Evolutionary conservation across 1,140 invertebrate species (phyloP), one percentile per base, ranked within the genome.

Genomic region (Atta colombica): DNA sequence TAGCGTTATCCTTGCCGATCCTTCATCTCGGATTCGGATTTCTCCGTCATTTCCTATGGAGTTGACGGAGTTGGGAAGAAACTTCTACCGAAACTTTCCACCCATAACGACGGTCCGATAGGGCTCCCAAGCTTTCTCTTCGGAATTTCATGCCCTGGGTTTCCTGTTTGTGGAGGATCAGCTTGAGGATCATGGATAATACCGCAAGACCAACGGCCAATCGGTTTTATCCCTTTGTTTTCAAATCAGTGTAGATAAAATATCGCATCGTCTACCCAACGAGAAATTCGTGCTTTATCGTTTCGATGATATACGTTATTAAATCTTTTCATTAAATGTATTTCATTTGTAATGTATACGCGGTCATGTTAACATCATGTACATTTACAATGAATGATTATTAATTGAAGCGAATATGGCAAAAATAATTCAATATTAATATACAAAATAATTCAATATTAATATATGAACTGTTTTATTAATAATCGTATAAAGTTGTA

Each of bases 71-170:
- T 93, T 91, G 87, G 89, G 86, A 78, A 60, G 87, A 90, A 94
- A 94, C 91, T 93, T 93, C 74, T 74, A 39, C 81, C 77, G 77
- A 92, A 93, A 94, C 90, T 93, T 93, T 92, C 92, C 89, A 77
- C 86, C 89, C 88, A 87, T 92, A 92, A 93, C 91, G 92, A 91
- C 78, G 91, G 89, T 92, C 91, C 90, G 86, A 75, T 74, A 87
- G 90, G 80, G 86, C 87, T 91, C 90, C 82, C 84, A 85, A 87
- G 86, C 89, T 90, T 93, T 90, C 87, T 91, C 87, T 88, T 85
- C 58, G 87, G 80, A 88, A 89, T 90, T 87, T 88, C 82, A 78
- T 82, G 85, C 88, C 86, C 82, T 77, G 75, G 89, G 78, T 91
- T 91, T 91, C 60, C 90, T 77, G 82, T 82, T 85, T 80, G 77